phyloP scores from a whole-genome alignment of 2,113 vertebrate species.

The Rhineura floridana region DNA sequence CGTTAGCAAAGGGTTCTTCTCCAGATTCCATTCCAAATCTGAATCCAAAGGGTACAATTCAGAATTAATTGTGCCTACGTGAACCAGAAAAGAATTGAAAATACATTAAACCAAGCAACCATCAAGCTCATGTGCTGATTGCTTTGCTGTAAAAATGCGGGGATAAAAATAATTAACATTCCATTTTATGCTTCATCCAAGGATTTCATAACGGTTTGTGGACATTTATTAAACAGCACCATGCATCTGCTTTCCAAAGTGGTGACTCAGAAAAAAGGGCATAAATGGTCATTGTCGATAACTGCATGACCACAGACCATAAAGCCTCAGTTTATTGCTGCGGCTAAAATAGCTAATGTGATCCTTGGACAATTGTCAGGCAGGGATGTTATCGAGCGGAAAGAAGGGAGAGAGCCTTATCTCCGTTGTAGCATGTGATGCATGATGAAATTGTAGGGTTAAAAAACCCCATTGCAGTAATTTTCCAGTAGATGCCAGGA shows the following conservation, averaged over 20 bases:
- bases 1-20: neutral
- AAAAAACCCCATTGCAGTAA: too few relatives aligned
- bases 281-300: neutral
- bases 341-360: slow-evolving; percentile 1
- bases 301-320: neutral
- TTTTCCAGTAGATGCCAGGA: neutral
- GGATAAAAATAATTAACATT: slow-evolving; percentile 58
- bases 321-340: neutral
- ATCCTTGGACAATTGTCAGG: neutral
- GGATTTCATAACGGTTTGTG: slow-evolving; percentile 52
- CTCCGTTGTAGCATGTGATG: neutral
- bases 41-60: slow-evolving; percentile 51
- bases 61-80: slow-evolving; percentile 59
- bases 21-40: slow-evolving; percentile 24
- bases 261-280: neutral
- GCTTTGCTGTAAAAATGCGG: slow-evolving; percentile 7
- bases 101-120: slow-evolving; percentile 42
- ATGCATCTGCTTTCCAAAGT: slow-evolving; percentile 9
- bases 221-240: slow-evolving; percentile 6
- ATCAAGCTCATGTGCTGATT: slow-evolving; percentile 32
- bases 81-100: slow-evolving; percentile 61
- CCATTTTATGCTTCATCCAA: slow-evolving; percentile 59
- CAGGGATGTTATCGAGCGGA: neutral
- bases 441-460: neutral
- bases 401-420: neutral